phyloP scores from a whole-genome alignment of 2,113 vertebrate genomes.

The Aix galericulata region DNA sequence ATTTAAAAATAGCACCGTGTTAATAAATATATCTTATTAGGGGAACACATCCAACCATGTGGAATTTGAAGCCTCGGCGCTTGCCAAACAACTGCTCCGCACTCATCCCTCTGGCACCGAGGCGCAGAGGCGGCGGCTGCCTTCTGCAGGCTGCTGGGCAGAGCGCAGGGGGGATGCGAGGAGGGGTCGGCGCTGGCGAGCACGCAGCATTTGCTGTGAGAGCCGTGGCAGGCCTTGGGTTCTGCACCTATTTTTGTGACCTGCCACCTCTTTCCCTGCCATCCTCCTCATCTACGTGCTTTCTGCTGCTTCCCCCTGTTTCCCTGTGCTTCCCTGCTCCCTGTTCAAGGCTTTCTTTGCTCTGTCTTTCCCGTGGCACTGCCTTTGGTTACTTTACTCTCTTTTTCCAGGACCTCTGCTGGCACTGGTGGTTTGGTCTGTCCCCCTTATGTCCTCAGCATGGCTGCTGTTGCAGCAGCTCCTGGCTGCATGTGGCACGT shows the following conservation, averaged over 20 bases:
- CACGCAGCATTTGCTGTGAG: neutral
- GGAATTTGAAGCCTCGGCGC: neutral
- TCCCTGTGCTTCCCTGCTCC: neutral
- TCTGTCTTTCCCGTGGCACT: neutral
- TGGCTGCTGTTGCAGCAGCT: neutral
- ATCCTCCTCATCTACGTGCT: neutral
- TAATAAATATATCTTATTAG: conserved; percentile 53
- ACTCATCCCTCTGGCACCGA: neutral
- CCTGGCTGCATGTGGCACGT: neutral
- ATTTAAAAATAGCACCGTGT: conserved; percentile 25
- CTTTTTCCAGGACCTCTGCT: neutral
- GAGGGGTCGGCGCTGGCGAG: neutral
- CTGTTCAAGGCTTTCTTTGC: neutral
- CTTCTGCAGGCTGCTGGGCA: neutral
- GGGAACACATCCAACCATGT: conserved; percentile 3
- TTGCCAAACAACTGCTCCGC: conserved; percentile 20
- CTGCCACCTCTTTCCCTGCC: rapidly evolving
- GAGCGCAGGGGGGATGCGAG: neutral
- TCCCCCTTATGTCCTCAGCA: neutral
- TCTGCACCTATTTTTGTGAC: neutral
- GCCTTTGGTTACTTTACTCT: neutral
- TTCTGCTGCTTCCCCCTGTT: neutral
- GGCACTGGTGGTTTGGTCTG: neutral
- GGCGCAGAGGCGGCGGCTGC: neutral
- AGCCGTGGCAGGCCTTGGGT: neutral